These are phyloP conservation scores for Papilio polytes DNA, from an alignment of 1,140 invertebrate genomes.

Conservation along the genomic window DNA sequence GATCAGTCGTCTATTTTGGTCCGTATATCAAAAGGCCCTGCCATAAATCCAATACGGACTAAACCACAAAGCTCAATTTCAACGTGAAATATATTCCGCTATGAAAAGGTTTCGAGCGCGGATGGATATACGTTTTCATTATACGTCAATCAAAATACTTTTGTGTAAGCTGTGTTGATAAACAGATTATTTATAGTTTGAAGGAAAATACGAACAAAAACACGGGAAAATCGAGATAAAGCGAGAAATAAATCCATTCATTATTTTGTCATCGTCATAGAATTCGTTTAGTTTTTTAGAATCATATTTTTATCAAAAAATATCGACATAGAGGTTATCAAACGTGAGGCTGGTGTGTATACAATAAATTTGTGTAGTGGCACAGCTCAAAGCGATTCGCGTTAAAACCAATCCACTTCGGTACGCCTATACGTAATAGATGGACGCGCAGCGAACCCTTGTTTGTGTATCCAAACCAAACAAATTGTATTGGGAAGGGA, in stretches of 20 bases:
- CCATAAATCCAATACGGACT: constrained; percentile 57
- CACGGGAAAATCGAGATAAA: too few species aligned
- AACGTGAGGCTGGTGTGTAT: neutral
- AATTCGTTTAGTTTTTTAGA: neutral
- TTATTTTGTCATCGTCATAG: too few species aligned
- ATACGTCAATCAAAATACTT: constrained; percentile 54
- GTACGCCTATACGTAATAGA: constrained; percentile 26
- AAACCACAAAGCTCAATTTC: constrained; percentile 61
- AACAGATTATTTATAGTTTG: neutral
- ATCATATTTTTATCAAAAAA: neutral
- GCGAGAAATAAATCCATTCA: too few species aligned
- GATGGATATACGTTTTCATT: constrained; percentile 47
- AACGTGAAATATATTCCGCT: constrained; percentile 72
- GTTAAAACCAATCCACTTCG: constrained; percentile 35
- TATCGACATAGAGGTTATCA: neutral
- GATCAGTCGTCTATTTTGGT: constrained; percentile 51
- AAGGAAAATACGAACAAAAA: too few species aligned
- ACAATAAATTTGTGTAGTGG: constrained; percentile 25
- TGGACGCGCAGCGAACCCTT: constrained; percentile 5
- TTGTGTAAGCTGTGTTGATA: neutral
- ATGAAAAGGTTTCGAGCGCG: constrained; percentile 61
- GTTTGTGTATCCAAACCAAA: constrained; percentile 25
- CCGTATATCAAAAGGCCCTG: constrained; percentile 55
- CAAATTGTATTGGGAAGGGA: constrained; percentile 17
- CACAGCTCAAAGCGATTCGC: constrained; percentile 26